These are phyloP conservation scores for Selene dorsalis DNA, from an alignment of 2,797 vertebrate genomes.

Conservation along the genomic window DNA sequence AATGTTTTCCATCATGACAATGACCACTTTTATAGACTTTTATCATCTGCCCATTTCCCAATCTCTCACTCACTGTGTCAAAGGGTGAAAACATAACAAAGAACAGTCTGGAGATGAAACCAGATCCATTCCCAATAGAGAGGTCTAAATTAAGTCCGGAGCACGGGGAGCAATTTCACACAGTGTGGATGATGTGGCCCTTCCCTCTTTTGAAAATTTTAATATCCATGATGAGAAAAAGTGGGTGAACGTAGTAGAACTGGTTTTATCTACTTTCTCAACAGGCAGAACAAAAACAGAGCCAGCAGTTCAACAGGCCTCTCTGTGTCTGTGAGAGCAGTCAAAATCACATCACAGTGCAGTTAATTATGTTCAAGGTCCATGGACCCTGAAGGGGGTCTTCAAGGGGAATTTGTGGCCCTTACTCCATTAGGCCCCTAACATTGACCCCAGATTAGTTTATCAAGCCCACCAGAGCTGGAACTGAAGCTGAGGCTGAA, in stretches of 20 bases:
- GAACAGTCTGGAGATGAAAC: slow-evolving; percentile 48
- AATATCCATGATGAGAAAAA: slow-evolving; percentile 50
- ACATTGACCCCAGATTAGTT: slow-evolving; percentile 46
- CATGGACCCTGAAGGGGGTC: slow-evolving; percentile 7
- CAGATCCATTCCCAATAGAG: slow-evolving; percentile 56
- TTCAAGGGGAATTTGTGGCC: slow-evolving; percentile 29
- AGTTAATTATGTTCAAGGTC: slow-evolving; percentile 41
- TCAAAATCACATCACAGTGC: slow-evolving; percentile 22
- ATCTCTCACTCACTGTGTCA: slow-evolving; percentile 45
- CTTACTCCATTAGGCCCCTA: slow-evolving; percentile 30
- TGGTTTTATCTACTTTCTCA: slow-evolving; percentile 26
- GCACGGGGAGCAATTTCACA: slow-evolving; percentile 43
- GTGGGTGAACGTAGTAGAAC: slow-evolving; percentile 13
- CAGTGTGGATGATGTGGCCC: slow-evolving; percentile 12
- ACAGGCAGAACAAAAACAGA: slow-evolving; percentile 42
- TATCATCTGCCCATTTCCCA: slow-evolving; percentile 30
- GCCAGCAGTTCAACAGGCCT: slow-evolving; percentile 22
- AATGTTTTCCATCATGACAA: not conserved
- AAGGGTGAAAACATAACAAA: slow-evolving; percentile 44
- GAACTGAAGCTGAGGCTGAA: slow-evolving; percentile 61
- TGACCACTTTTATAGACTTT: slow-evolving; percentile 3
- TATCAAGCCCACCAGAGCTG: slow-evolving; percentile 46
- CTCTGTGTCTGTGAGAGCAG: slow-evolving; percentile 20
- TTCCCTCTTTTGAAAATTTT: slow-evolving; percentile 40
- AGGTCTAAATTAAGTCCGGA: slow-evolving; percentile 39